Percentiles rank a stretch among this genome's conserved stretches.
phyloP scores from a whole-genome alignment of 2,888 invertebrate genomes.

The Liodrosophila aerea region DNA sequence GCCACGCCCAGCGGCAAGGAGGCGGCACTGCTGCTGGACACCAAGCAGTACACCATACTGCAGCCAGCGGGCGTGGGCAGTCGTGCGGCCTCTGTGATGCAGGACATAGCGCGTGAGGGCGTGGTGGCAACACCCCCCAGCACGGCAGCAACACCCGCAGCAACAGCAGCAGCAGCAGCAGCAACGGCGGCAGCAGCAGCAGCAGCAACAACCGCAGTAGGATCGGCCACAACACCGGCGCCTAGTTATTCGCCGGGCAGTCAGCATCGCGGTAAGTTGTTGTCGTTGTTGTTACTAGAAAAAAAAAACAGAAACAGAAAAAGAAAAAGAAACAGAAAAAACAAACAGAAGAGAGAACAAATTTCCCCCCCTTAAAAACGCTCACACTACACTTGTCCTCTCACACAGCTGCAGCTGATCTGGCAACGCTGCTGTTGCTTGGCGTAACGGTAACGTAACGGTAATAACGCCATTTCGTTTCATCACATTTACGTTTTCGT shows the following conservation, averaged over 20 bases:
- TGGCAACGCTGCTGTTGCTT: conserved; percentile 23
- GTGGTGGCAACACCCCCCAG: conserved; percentile 75
- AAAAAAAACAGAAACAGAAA: conserved; percentile 5
- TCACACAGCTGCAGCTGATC: conserved; percentile 12
- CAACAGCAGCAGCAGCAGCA: conserved; percentile 15
- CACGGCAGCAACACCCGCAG: conserved; percentile 11
- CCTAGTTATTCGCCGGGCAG: conserved; percentile 89
- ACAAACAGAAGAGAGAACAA: neutral
- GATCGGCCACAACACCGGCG: conserved; percentile 75
- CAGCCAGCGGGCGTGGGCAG: conserved; percentile 92
- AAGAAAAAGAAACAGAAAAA: neutral
- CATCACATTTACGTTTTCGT: conserved; percentile 11
- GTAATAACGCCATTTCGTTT: conserved; percentile 7
- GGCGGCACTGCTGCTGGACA: conserved; percentile 80
- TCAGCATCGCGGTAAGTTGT: conserved; percentile 88
- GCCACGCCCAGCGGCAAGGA: conserved; percentile 28
- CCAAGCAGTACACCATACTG: conserved; percentile 93
- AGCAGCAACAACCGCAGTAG: conserved; percentile 19
- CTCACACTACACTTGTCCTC: neutral
- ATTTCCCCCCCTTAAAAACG: neutral
- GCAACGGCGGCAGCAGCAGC: conserved; percentile 7
- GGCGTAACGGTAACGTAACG: neutral
- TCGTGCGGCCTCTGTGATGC: conserved; percentile 90
- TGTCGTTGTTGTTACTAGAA: conserved; percentile 58
- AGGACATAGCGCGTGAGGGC: conserved; percentile 88